Evolutionary conservation across 2,113 vertebrate species (phyloP).

Genomic region (Corapipo altera): DNA sequence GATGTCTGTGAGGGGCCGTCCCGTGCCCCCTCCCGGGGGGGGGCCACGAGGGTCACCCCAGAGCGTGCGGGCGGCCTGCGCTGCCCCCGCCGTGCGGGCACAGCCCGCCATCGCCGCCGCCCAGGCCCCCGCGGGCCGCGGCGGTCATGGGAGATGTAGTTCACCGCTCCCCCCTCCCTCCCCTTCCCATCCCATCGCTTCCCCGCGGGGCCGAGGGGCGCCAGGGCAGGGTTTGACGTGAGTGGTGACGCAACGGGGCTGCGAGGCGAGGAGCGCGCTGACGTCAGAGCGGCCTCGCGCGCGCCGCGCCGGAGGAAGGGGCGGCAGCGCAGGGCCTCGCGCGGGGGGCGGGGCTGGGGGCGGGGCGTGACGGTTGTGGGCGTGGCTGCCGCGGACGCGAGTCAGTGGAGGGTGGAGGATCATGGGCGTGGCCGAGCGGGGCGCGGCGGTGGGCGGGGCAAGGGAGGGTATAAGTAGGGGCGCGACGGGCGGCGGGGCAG

Average conservation of each 20-base stretch:
- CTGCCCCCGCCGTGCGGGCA: not conserved
- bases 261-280: not conserved
- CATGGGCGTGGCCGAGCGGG: not conserved
- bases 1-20: not conserved
- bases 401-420: not conserved
- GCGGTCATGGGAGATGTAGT: conserved; percentile 52
- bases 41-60: no score
- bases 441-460: not conserved
- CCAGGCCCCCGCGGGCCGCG: not conserved
- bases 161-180: not conserved
- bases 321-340: no score
- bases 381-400: not conserved
- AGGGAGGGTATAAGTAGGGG: conserved; percentile 12
- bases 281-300: not conserved
- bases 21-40: accelerated
- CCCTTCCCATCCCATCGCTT: not conserved
- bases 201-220: not conserved
- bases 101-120: not conserved
- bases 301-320: not conserved
- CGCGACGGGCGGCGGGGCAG: not conserved
- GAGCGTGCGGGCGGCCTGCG: not conserved
- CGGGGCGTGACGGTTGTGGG: not conserved
- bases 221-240: not conserved
- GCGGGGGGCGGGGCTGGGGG: not conserved
- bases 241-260: not conserved